Conservation (phyloP, 2,888 invertebrate species). For the Scaptomyza cyrtandrae region DNA sequence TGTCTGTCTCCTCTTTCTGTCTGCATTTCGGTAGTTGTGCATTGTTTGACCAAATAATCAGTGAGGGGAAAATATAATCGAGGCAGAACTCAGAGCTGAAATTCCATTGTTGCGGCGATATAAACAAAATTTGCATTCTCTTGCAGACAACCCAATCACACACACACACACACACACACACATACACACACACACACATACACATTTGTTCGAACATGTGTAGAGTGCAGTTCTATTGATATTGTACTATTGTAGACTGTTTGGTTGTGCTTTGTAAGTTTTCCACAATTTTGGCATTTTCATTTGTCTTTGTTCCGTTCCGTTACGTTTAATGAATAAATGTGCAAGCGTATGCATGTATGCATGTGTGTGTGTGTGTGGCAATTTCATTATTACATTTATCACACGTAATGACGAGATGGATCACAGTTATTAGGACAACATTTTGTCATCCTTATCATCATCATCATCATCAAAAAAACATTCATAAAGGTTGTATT, state of each 20-base stretch:
- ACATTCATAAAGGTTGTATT: too few relatives aligned
- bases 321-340: constrained; percentile 21
- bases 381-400: neutral
- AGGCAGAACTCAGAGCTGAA: constrained; percentile 56
- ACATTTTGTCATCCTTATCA: constrained; percentile 16
- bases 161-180: constrained; percentile 2
- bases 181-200: neutral
- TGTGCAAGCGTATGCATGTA: neutral
- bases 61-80: constrained; percentile 55
- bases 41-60: constrained; percentile 60
- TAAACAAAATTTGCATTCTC: constrained; percentile 78
- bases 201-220: constrained; percentile 3
- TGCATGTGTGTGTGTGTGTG: too few relatives aligned
- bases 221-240: neutral
- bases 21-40: constrained; percentile 38
- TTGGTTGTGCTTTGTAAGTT: neutral
- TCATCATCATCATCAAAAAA: neutral
- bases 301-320: constrained; percentile 18
- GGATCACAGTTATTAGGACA: constrained; percentile 16
- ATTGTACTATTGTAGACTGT: constrained; percentile 4
- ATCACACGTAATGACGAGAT: neutral
- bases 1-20: constrained; percentile 8
- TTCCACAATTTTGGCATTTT: constrained; percentile 38
- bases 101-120: constrained; percentile 77
- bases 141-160: constrained; percentile 19